Evolutionary conservation across 2,888 invertebrate genomes (phyloP), one percentile per base, ranked within the genome.

Genomic region (Agapostemon virescens): DNA sequence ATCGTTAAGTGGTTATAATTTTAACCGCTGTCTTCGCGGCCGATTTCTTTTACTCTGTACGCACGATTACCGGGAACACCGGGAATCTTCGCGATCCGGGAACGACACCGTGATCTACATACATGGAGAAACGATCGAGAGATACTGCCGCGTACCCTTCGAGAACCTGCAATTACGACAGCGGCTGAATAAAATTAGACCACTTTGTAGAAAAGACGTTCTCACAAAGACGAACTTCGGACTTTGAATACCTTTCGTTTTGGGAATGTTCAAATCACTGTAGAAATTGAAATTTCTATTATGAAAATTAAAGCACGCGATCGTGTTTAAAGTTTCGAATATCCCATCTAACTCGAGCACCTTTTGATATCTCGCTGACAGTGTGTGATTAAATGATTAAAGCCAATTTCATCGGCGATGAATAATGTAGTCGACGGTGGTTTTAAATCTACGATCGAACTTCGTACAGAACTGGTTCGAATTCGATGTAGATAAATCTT

Each of bases 1-100:
- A 84, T 87, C 87, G 86, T 86, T 88, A 86, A 88, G 86, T 83
- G 84, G 85, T 88, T 88, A 88, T 88, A 87, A 86, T 89, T 88
- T 87, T 84, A 82, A 71, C 71, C 69, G 61, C 74, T 73, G 74
- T 77, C 76, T 61, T 55, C 68, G 71, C 73, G 23, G 38, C 26
- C 68, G 76, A 75, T 78, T 73, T 26, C 42, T n/a, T 38, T 49
- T 45, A 42, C 69, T 30, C 30, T 55, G 49, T n/a, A 13, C 26
- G 9, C 45, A 13, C 26, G 17, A 0, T 15, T 26, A 63, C 68
- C 68, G 3, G 45, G n/a, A 26, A 55, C 55, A 55, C n/a, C 26
- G 20, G 20, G 66, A 33, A 30, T 40, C 33, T 45, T 30, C n/a
- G 23, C 49, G 72, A 78, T 69, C 45, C 58, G 23, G 26, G 15